A percentile compares a stretch with the other conserved stretches of the same genome.
phyloP scores from a whole-genome alignment of 1,140 invertebrate species.

The Ceratina japonica region DNA sequence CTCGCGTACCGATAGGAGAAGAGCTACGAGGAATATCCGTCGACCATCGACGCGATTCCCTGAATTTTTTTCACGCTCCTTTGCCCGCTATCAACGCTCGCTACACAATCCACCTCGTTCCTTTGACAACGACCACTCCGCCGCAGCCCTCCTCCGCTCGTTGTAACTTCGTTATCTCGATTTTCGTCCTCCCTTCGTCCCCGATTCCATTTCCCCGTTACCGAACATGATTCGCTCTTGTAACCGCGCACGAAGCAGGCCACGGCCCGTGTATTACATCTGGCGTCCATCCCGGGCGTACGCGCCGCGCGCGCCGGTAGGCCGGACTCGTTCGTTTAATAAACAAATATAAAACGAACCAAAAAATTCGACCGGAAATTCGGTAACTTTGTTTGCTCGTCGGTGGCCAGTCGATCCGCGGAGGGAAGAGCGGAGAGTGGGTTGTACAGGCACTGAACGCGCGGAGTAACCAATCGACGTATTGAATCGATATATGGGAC shows the following conservation, averaged over 20 bases:
- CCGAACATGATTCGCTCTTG: slow-evolving; percentile 9
- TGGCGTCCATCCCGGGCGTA: no score
- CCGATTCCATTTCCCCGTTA: slow-evolving; percentile 1
- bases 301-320: background rate
- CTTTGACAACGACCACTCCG: no score
- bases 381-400: slow-evolving; percentile 21
- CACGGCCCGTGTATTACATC: background rate
- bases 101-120: no score
- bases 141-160: no score
- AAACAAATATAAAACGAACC: slow-evolving; percentile 15
- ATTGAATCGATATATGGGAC: slow-evolving; percentile 75
- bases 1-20: background rate
- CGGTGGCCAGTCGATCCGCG: slow-evolving; percentile 34
- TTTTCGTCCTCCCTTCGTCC: slow-evolving; percentile 8
- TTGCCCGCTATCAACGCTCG: no score
- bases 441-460: slow-evolving; percentile 29
- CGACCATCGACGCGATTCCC: background rate
- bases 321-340: slow-evolving; percentile 7
- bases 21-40: background rate
- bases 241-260: background rate
- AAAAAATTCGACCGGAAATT: slow-evolving; percentile 21
- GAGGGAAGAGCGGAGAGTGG: background rate
- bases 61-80: no score
- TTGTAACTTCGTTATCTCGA: background rate
- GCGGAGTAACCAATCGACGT: slow-evolving; percentile 27